These are phyloP conservation scores for Scolopax rusticola DNA, from an alignment of 2,797 vertebrate genomes.

Conservation along the genomic window DNA sequence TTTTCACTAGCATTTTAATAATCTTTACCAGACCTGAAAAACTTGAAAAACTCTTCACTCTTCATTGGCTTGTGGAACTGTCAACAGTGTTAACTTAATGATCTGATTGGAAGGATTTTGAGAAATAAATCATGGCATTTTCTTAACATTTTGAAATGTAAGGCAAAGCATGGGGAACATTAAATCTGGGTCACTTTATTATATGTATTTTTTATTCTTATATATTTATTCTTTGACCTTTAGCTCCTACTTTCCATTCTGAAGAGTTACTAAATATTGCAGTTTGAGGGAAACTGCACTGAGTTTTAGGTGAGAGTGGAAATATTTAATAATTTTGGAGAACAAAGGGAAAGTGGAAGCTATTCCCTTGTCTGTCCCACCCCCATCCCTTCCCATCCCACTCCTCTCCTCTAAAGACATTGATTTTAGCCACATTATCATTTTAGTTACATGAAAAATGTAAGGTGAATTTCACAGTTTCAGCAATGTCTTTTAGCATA, in stretches of 20 bases:
- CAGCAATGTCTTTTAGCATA: not conserved
- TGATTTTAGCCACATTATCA: not conserved
- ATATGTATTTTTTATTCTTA: not conserved
- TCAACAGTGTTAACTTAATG: not conserved
- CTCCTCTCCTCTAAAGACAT: rapidly evolving
- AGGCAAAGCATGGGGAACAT: not conserved
- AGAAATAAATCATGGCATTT: not conserved
- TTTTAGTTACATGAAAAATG: not conserved
- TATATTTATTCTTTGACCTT: not conserved
- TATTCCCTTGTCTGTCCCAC: not conserved
- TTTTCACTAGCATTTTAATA: not conserved
- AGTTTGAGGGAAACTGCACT: not conserved
- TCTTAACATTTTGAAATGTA: not conserved
- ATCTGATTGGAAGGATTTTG: not conserved
- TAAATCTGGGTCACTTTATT: not conserved
- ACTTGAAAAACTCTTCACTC: not conserved
- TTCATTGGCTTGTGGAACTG: not conserved
- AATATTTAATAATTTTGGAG: not conserved
- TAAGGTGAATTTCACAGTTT: not conserved
- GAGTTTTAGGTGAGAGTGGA: not conserved
- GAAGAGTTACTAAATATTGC: not conserved
- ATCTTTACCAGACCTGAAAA: not conserved
- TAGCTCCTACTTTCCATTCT: not conserved
- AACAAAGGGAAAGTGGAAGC: not conserved
- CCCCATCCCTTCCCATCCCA: rapidly evolving